Evolutionary conservation across 1,140 invertebrate species (phyloP), one percentile per base, ranked within the genome.

Genomic region (Drosophila tristis): DNA sequence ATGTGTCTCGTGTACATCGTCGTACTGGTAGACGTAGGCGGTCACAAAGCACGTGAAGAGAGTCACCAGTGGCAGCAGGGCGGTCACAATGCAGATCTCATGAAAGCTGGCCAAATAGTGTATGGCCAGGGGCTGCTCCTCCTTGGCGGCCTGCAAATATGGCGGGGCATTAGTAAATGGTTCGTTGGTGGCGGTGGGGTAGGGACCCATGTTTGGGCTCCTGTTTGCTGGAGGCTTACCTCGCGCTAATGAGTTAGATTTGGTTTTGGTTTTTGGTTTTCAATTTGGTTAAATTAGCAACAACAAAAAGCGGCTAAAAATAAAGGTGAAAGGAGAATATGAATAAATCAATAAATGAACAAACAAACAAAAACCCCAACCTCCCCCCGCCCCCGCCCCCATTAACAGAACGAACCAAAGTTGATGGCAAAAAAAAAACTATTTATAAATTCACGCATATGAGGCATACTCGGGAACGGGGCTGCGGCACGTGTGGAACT

Each of bases 1-100:
- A 92, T 97, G 96, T 65, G 97, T 98, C 94, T 97, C 97, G 91
- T 98, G 97, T 87, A 98, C 96, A 92, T 98, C 96, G 93, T 97
- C 96, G 93, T 95, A 95, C 92, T 97, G 96, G 92, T 97, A 98
- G 91, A 97, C 95, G 90, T 96, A 96, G 63, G 96, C 97, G 73
- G 96, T 96, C 74, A 97, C 92, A 91, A 98, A 97, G 93, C 97
- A 98, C 91, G 96, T 94, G 74, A 97, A 93, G 81, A 98, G 93
- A 80, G 96, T 96, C 87, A 95, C 92, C 62, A 97, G 93, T 42
- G 97, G 97, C 92, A 97, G 94, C 67, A 95, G 95, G 26, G 97
- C 95, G 48, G 97, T 96, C 61, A 95, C 93, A 51, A 97, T 92
- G 90, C 96, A 97, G 72, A 97, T 94, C 90, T 95, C 94, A 91